phyloP scores from a whole-genome alignment of 2,113 vertebrate species.

The Sinocyclocheilus anshuiensis region DNA sequence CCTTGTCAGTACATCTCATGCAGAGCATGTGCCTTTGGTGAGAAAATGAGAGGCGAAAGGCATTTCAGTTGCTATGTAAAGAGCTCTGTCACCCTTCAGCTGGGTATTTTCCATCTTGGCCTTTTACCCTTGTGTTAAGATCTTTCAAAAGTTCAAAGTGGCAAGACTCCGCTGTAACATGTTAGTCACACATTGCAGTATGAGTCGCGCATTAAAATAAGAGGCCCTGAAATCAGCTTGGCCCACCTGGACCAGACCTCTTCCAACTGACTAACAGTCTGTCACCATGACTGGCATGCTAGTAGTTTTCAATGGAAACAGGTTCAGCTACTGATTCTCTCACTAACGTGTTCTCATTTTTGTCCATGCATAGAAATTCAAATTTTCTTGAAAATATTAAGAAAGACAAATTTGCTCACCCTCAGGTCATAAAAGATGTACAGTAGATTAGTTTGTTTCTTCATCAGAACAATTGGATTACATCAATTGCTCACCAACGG shows the following conservation, averaged over 20 bases:
- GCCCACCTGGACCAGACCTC: slow-evolving; percentile 65
- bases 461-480: too few relatives aligned
- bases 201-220: slow-evolving; percentile 23
- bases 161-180: slow-evolving; percentile 55
- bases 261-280: slow-evolving; percentile 59
- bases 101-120: slow-evolving; percentile 19
- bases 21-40: neutral
- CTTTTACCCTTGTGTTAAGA: slow-evolving; percentile 15
- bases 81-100: neutral
- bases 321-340: slow-evolving; percentile 42
- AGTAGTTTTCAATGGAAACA: slow-evolving; percentile 59
- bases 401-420: neutral
- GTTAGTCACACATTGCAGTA: slow-evolving; percentile 74
- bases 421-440: neutral
- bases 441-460: neutral
- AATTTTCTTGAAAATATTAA: too few relatives aligned
- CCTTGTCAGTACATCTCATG: slow-evolving; percentile 12
- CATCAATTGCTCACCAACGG: neutral
- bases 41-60: slow-evolving; percentile 13
- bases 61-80: neutral
- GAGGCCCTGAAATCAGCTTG: slow-evolving; percentile 62
- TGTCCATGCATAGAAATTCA: too few relatives aligned
- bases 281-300: slow-evolving; percentile 59
- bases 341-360: neutral
- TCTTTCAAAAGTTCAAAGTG: slow-evolving; percentile 62